Evolutionary conservation across 2,797 vertebrate genomes (phyloP).

Genomic region (Gallirallus australis): DNA sequence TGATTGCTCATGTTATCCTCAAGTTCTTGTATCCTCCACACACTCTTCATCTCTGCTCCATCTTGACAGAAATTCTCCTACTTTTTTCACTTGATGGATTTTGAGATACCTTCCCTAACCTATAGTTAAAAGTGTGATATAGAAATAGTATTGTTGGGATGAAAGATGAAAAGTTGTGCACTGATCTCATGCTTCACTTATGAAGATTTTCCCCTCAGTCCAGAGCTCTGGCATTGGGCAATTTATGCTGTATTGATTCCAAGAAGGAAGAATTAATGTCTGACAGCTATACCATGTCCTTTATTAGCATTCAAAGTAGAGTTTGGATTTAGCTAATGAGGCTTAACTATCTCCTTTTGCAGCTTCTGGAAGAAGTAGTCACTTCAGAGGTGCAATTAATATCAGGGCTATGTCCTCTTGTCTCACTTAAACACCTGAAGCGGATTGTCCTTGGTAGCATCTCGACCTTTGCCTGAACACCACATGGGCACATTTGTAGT

Average conservation of each 20-base stretch:
- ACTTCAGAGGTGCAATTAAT: slow-evolving; percentile 14
- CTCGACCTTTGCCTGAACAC: neutral
- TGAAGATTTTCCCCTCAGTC: neutral
- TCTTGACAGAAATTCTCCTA: neutral
- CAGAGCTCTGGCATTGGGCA: neutral
- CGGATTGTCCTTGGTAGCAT: neutral
- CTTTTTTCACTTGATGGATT: neutral
- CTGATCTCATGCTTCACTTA: neutral
- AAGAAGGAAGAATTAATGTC: slow-evolving; percentile 28
- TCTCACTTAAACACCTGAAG: slow-evolving; percentile 24
- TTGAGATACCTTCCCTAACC: neutral
- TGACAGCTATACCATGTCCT: neutral
- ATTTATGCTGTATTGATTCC: slow-evolving; percentile 49
- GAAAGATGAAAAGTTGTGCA: neutral
- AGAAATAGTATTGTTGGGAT: neutral
- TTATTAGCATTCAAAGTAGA: slow-evolving; percentile 24
- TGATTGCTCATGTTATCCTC: neutral
- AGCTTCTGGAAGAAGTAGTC: slow-evolving; percentile 12
- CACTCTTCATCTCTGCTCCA: neutral
- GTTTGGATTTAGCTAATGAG: slow-evolving; percentile 41
- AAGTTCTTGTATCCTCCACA: neutral
- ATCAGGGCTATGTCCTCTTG: neutral
- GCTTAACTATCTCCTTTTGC: slow-evolving; percentile 34
- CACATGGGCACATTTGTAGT: neutral
- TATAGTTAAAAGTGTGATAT: neutral